phyloP scores from a whole-genome alignment of 2,797 vertebrate genomes.

The Microctenopoma stevenorrisi region DNA sequence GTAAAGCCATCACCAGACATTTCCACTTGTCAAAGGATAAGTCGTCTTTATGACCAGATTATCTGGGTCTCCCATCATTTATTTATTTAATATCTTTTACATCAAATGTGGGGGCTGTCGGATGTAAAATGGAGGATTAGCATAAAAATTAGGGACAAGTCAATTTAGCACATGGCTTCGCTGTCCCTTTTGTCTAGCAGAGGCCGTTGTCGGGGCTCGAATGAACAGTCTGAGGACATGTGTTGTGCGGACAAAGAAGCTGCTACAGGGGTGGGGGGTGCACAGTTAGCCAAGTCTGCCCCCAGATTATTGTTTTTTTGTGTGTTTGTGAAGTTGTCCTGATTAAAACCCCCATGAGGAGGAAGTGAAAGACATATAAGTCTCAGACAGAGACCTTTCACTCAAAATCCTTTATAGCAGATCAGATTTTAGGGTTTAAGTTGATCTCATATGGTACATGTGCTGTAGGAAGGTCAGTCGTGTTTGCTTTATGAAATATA shows the following conservation, averaged over 20 bases:
- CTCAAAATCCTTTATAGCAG: conserved; percentile 35
- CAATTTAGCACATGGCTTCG: conserved; percentile 62
- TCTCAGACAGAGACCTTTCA: conserved; percentile 56
- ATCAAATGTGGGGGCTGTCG: conserved; percentile 64
- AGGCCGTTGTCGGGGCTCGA: conserved; percentile 38
- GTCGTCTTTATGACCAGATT: conserved; percentile 75
- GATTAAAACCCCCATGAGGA: conserved; percentile 69
- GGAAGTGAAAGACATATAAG: conserved; percentile 42
- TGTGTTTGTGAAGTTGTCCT: conserved; percentile 46
- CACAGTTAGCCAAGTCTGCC: conserved; percentile 19
- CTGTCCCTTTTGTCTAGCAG: conserved; percentile 63
- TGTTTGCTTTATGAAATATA: conserved; percentile 34
- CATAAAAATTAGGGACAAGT: conserved; percentile 76
- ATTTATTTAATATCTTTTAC: conserved; percentile 76
- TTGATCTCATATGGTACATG: conserved; percentile 44
- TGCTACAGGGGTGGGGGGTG: conserved; percentile 17
- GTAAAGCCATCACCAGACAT: conserved; percentile 69
- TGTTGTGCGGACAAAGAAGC: conserved; percentile 43
- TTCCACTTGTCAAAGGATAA: conserved; percentile 70
- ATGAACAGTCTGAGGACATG: conserved; percentile 41
- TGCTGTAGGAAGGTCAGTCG: conserved; percentile 29
- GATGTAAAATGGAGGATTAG: conserved; percentile 76
- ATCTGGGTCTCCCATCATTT: conserved; percentile 64
- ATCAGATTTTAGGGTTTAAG: conserved; percentile 59
- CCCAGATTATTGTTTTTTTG: conserved; percentile 15